Base-by-base conservation (phyloP, 2,888 invertebrate species). In the Cancer borealis region DNA sequence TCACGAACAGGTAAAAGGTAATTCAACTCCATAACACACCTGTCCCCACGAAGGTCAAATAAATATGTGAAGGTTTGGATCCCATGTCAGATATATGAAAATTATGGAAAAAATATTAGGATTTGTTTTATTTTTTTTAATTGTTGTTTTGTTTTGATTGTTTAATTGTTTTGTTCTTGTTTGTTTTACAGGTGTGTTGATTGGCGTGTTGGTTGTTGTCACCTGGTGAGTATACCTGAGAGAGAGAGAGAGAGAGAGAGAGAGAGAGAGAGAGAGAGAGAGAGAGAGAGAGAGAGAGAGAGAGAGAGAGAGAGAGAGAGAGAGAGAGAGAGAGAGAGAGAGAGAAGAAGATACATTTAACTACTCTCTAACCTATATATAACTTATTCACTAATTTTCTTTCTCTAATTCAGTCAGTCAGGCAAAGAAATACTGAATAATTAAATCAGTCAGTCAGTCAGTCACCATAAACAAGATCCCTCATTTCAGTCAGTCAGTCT, bases 271-370 rank as follows among this genome's bases (percentile, higher is more conserved):
- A 17, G 6, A 88, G 17, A 21, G 88, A 88, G 84, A 30, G 39
- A 39, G 84, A 84, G n/a, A 39, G 30, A 84, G 84, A 84, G 84
- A 84, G 84, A 84, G 84, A 84, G 30, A 30, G 84, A 30, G 84
- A 84, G 84, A 84, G 84, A 84, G 84, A 84, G 84, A 84, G 84
- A 84, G 84, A 84, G 84, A 84, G 84, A 84, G 84, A 84, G 84
- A 84, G 84, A 84, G 84, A 84, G 84, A 84, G 84, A 84, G 84
- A 84, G 84, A 84, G 84, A 84, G 84, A 84, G 84, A 84, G 84
- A 84, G 84, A 84, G 84, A 79, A 17, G 17, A 17, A 79, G 84
- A 2, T 39, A 39, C 2, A 39, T 39, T 39, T 39, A 39, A 39
- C 39, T 39, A 39, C 39, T 39, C 39, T 39, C 39, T 39, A 39